These are phyloP conservation scores for Hecatera dysodea DNA, from an alignment of 2,888 invertebrate genomes.

Conservation along the genomic window DNA sequence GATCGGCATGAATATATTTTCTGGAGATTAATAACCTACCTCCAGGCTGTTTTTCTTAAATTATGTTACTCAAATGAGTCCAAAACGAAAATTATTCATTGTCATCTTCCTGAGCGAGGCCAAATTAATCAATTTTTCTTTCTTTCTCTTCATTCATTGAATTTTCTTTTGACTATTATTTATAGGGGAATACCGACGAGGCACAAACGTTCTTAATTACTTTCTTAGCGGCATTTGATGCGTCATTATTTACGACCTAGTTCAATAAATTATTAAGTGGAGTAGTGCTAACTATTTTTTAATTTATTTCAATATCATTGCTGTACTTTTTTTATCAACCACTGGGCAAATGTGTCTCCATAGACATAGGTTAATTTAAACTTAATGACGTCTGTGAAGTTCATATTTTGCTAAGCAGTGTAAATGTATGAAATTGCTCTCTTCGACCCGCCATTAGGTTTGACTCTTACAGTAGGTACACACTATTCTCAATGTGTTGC, in stretches of 20 bases:
- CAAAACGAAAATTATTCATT: slow-evolving; percentile 43
- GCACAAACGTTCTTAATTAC: slow-evolving; percentile 36
- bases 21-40: slow-evolving; percentile 19
- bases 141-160: slow-evolving; percentile 7
- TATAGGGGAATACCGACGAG: slow-evolving; percentile 11
- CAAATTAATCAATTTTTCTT: slow-evolving; percentile 23
- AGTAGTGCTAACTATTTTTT: slow-evolving; percentile 35
- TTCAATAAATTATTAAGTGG: slow-evolving; percentile 38
- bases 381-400: no score
- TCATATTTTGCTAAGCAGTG: no score
- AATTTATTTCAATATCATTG: not conserved
- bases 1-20: slow-evolving; percentile 22
- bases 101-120: slow-evolving; percentile 7
- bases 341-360: not conserved
- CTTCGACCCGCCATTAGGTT: no score
- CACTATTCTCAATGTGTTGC: not conserved
- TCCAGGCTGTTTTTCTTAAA: slow-evolving; percentile 28
- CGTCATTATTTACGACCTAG: slow-evolving; percentile 29
- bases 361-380: not conserved
- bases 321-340: not conserved
- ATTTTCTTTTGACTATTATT: not conserved
- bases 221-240: slow-evolving; percentile 25
- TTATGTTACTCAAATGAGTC: slow-evolving; percentile 32
- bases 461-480: no score
- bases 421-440: no score